phyloP scores from a whole-genome alignment of 2,888 invertebrate genomes.

The Tricholauxania praeusta region DNA sequence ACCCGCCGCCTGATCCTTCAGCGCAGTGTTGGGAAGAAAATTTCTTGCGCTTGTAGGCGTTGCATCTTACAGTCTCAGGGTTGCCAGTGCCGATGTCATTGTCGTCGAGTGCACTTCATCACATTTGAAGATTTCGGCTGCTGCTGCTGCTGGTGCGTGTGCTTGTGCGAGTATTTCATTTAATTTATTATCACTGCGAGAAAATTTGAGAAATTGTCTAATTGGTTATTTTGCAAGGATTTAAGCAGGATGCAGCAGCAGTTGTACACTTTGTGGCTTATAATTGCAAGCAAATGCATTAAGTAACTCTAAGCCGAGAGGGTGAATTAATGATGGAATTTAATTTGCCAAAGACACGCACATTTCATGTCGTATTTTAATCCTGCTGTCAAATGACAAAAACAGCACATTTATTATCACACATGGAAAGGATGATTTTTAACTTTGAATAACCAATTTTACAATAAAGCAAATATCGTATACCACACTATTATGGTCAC shows the following conservation, averaged over 20 bases:
- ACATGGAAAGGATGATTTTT: background rate
- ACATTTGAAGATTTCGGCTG: slow-evolving; percentile 25
- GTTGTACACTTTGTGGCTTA: slow-evolving; percentile 27
- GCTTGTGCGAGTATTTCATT: slow-evolving; percentile 26
- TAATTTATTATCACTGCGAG: slow-evolving; percentile 32
- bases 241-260: background rate
- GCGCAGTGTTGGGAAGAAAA: too few species aligned
- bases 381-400: background rate
- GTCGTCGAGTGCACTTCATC: slow-evolving; percentile 25
- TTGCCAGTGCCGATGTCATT: background rate
- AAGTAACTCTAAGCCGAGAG: slow-evolving; percentile 5
- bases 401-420: too few species aligned
- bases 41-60: too few species aligned
- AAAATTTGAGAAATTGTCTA: slow-evolving; percentile 26
- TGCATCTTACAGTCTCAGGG: background rate
- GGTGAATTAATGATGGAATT: slow-evolving; percentile 22
- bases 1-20: too few species aligned
- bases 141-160: too few species aligned
- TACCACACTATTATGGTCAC: background rate
- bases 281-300: slow-evolving; percentile 29
- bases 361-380: slow-evolving; percentile 33
- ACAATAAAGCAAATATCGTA: background rate
- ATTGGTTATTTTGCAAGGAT: slow-evolving; percentile 27
- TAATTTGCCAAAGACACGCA: slow-evolving; percentile 36
- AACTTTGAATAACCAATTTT: background rate